Evolutionary conservation across 2,797 vertebrate species (phyloP).

Genomic region (Phoebastria nigripes): DNA sequence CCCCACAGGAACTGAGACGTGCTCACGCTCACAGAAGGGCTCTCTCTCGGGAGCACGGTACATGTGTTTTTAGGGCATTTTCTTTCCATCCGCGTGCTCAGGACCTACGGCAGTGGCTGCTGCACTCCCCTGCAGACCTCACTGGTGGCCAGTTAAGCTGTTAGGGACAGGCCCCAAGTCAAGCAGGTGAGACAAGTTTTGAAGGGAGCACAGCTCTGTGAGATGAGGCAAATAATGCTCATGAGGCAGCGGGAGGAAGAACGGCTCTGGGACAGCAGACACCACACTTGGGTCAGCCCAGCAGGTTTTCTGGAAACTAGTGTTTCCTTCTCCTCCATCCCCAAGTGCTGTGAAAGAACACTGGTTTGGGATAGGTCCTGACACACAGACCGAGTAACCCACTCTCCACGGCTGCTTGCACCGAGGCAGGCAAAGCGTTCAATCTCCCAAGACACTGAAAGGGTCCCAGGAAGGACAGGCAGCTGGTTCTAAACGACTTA

Average conservation of each 20-base stretch:
- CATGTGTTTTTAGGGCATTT: fast-evolving
- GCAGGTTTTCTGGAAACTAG: background rate
- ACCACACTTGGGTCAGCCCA: too few relatives aligned
- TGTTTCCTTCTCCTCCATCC: background rate
- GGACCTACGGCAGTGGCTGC: background rate
- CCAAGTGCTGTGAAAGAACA: background rate
- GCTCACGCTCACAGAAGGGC: fast-evolving
- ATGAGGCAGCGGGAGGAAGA: background rate
- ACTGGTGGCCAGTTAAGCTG: fast-evolving
- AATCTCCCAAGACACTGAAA: background rate
- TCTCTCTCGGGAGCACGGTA: background rate
- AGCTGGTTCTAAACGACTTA: background rate
- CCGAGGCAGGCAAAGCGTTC: background rate
- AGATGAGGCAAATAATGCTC: background rate
- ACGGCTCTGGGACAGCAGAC: too few relatives aligned
- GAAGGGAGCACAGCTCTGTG: background rate
- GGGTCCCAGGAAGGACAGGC: fast-evolving
- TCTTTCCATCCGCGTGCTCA: background rate
- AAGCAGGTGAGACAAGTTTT: background rate
- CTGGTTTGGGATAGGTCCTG: background rate
- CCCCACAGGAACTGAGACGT: background rate
- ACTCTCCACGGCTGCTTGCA: background rate
- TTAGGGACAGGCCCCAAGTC: background rate
- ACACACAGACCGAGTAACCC: background rate
- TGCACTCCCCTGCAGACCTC: background rate